A percentile compares a stretch with the other conserved stretches of the same genome.
Conservation (phyloP, 2,113 vertebrate genomes). For the Corapipo altera region DNA sequence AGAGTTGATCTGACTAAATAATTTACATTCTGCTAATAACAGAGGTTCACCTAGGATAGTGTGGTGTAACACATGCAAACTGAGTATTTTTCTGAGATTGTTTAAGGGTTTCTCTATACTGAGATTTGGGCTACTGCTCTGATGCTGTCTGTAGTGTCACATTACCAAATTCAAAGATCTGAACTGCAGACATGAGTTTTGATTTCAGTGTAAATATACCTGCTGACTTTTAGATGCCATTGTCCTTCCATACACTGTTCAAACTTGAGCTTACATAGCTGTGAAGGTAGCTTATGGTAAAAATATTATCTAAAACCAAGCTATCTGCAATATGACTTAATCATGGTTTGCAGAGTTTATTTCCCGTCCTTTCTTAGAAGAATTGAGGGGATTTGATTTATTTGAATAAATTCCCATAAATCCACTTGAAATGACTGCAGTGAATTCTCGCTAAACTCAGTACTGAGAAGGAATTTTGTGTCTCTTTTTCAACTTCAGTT, state of each 20-base stretch:
- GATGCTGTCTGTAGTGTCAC: neutral
- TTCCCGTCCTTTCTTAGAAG: neutral
- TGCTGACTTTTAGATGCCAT: neutral
- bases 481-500: constrained; percentile 59
- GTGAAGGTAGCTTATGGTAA: neutral
- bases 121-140: neutral
- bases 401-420: neutral
- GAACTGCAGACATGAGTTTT: neutral
- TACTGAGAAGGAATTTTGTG: neutral
- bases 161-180: neutral
- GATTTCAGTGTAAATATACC: neutral
- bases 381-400: neutral
- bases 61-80: neutral
- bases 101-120: neutral
- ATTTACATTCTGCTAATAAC: neutral
- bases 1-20: neutral
- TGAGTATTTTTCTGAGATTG: neutral
- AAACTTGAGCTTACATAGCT: neutral
- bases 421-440: neutral
- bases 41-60: neutral
- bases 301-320: neutral
- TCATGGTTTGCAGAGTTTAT: neutral
- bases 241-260: neutral
- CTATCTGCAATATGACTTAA: neutral
- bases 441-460: neutral